Conservation (phyloP, 2,797 vertebrate species). For the Harpagifer antarcticus region DNA sequence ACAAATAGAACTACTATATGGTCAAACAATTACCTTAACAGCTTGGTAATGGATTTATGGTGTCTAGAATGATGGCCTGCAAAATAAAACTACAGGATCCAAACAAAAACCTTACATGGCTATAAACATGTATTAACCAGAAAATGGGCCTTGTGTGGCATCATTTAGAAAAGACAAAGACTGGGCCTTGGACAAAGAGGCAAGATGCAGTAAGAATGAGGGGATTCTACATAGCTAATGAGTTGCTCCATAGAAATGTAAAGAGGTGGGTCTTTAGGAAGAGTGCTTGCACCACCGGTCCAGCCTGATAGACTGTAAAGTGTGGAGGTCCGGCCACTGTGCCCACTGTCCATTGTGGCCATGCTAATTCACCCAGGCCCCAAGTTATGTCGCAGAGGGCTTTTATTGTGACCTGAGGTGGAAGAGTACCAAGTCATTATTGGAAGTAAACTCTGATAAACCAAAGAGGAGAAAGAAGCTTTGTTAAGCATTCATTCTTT, state of each 20-base stretch:
- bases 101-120: constrained; percentile 89
- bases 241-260: constrained; percentile 90
- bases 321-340: constrained; percentile 75
- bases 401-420: constrained; percentile 72
- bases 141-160: constrained; percentile 91
- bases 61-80: constrained; percentile 85
- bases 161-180: constrained; percentile 92
- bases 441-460: constrained; percentile 81
- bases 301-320: constrained; percentile 82
- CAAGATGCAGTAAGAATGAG: constrained; percentile 88
- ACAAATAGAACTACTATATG: constrained; percentile 82
- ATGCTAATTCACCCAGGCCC: constrained; percentile 78
- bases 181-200: constrained; percentile 84
- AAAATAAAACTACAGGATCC: constrained; percentile 93
- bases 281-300: constrained; percentile 72
- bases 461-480: constrained; percentile 78
- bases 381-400: constrained; percentile 74
- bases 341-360: constrained; percentile 80
- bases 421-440: constrained; percentile 75
- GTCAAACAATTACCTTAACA: constrained; percentile 86
- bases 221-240: constrained; percentile 93
- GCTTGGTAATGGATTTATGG: constrained; percentile 94
- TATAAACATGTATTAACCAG: constrained; percentile 98
- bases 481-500: constrained; percentile 82
- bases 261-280: constrained; percentile 84